phyloP scores from a whole-genome alignment of 2,797 vertebrate genomes.

The Benthosema pterotum region DNA sequence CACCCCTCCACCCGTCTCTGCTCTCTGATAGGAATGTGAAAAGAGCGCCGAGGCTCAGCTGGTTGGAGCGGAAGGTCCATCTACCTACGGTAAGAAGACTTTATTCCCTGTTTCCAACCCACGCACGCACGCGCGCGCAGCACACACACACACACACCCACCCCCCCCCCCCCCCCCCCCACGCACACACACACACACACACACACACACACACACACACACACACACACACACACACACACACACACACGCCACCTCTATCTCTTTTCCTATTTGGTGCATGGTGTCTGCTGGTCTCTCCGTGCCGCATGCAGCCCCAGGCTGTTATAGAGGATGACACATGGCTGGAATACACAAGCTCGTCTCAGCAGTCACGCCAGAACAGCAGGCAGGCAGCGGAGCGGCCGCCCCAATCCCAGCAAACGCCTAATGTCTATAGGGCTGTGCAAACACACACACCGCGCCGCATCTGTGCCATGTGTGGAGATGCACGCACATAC shows the following conservation, averaged over 20 bases:
- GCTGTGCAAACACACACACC: not conserved
- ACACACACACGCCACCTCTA: not conserved
- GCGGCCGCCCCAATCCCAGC: no score
- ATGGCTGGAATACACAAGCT: not conserved
- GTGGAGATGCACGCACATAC: not conserved
- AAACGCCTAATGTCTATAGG: no score
- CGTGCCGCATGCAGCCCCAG: no score
- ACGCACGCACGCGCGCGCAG: not conserved
- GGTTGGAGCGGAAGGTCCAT: slow-evolving; percentile 45
- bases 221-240: slow-evolving; percentile 2
- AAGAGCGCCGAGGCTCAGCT: slow-evolving; percentile 29
- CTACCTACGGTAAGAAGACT: slow-evolving; percentile 48
- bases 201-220: not conserved
- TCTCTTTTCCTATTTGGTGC: not conserved
- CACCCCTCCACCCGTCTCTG: not conserved
- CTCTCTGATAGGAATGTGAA: slow-evolving; percentile 54
- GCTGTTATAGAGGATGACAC: not conserved
- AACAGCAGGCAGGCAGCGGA: no score
- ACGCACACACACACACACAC: no score
- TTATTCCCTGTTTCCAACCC: slow-evolving; percentile 8
- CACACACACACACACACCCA: not conserved
- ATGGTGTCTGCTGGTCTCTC: not conserved
- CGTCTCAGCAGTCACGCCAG: not conserved
- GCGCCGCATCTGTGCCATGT: no score
- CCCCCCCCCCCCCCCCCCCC: not conserved